Evolutionary conservation across 2,797 vertebrate species (phyloP).

Genomic region (Cryptoprocta ferox): DNA sequence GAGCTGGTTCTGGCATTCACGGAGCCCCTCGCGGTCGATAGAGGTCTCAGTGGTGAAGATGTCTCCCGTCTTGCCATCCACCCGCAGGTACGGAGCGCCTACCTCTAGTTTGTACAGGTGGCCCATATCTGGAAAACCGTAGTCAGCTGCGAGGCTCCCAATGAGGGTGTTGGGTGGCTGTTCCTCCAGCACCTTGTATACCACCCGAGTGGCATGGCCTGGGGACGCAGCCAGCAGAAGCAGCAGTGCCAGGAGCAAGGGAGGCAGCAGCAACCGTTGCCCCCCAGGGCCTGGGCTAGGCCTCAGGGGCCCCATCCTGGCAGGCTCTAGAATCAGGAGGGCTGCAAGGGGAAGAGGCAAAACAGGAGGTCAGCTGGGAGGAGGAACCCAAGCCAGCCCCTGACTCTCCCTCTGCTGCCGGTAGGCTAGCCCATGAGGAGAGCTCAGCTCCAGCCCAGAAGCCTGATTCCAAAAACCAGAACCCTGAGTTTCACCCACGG

Average conservation of each 20-base stretch:
- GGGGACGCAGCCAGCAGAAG: conserved; percentile 84
- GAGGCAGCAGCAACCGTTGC: conserved; percentile 15
- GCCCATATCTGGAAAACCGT: conserved; percentile 94
- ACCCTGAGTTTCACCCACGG: not conserved
- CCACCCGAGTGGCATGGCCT: conserved; percentile 82
- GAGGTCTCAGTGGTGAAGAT: conserved; percentile 97
- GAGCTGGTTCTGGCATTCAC: conserved; percentile 94
- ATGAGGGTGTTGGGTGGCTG: conserved; percentile 97
- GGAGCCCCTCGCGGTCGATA: conserved; percentile 95
- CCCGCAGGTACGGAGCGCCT: conserved; percentile 94
- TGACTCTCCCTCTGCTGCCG: not conserved
- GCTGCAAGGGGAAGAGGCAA: conserved; percentile 59
- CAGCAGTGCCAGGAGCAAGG: conserved; percentile 84
- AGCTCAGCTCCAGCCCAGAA: not conserved
- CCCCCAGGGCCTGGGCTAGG: conserved; percentile 67
- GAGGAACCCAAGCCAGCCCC: not conserved
- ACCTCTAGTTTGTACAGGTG: conserved; percentile 98
- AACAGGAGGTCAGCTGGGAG: conserved; percentile 39
- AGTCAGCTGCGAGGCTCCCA: conserved; percentile 95
- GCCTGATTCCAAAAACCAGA: not conserved
- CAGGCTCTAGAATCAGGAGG: conserved; percentile 67
- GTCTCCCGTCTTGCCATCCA: conserved; percentile 97
- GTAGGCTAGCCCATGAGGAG: not conserved
- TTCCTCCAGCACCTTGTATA: conserved; percentile 95
- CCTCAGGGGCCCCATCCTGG: conserved; percentile 74